These are phyloP conservation scores for Aepyceros melampus DNA, from an alignment of 2,113 vertebrate species.

Conservation along the genomic window DNA sequence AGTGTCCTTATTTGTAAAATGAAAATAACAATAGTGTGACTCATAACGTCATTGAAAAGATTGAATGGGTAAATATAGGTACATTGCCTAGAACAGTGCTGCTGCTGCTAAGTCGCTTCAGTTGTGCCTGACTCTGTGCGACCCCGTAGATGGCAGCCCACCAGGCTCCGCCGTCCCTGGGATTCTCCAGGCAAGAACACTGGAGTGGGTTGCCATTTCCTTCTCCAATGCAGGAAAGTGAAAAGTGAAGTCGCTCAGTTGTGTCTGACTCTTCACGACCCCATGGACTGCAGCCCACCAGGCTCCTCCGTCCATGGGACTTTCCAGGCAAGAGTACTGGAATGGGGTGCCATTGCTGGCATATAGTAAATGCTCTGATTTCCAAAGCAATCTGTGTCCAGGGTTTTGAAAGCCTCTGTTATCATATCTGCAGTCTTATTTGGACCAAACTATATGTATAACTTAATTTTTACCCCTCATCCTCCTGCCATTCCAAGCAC, in stretches of 20 bases:
- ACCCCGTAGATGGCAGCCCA: no score
- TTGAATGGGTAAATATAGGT: neutral
- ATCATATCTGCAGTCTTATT: neutral
- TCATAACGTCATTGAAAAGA: neutral
- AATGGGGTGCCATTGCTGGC: no score
- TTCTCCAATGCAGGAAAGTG: no score
- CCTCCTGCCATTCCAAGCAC: neutral
- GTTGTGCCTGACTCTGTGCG: fast-evolving
- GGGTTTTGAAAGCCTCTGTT: neutral
- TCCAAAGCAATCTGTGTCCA: neutral
- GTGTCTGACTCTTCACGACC: fast-evolving
- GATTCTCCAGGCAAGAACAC: no score
- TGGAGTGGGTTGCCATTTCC: no score
- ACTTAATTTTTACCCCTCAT: neutral
- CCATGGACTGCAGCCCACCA: no score
- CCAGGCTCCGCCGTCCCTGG: no score
- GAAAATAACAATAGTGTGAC: neutral
- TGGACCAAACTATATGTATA: neutral
- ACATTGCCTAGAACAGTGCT: neutral
- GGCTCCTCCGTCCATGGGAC: no score
- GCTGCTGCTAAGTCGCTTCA: no score
- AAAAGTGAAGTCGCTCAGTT: no score
- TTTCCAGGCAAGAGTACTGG: no score
- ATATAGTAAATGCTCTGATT: neutral
- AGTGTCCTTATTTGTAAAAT: neutral